These are phyloP conservation scores for Phycodurus eques DNA, from an alignment of 2,113 vertebrate genomes.

Conservation along the genomic window DNA sequence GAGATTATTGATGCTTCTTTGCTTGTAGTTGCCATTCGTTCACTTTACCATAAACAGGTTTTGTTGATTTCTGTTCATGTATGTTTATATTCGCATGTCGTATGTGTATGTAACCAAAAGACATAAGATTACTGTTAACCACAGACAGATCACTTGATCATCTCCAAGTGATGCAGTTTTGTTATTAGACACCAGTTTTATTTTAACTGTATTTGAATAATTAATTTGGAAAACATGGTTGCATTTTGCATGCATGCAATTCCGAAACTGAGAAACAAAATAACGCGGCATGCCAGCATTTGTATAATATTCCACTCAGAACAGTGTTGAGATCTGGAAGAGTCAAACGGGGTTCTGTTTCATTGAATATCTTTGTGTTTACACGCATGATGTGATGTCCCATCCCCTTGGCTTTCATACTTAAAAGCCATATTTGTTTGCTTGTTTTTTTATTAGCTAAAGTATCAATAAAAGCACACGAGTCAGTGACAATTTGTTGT, in stretches of 20 bases:
- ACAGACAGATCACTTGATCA: constrained; percentile 6
- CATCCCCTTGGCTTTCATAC: not conserved
- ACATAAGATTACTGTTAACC: not conserved
- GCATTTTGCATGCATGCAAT: not conserved
- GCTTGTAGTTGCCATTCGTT: no score
- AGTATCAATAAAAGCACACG: not conserved
- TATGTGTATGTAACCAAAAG: not conserved
- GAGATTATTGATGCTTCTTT: not conserved
- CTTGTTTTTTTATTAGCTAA: not conserved
- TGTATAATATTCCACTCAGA: constrained; percentile 54
- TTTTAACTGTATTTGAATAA: constrained; percentile 14
- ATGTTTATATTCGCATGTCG: no score
- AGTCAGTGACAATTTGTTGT: not conserved
- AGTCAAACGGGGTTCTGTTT: constrained; percentile 28
- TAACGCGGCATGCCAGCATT: constrained; percentile 9
- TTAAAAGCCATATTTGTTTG: not conserved
- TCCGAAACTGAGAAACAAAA: constrained; percentile 22
- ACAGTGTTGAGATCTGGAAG: constrained; percentile 23
- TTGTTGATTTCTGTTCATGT: no score
- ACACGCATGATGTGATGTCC: not conserved
- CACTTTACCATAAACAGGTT: no score
- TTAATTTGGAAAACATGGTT: constrained; percentile 8
- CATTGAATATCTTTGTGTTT: constrained; percentile 18
- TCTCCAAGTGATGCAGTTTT: constrained; percentile 12
- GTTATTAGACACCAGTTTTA: not conserved